phyloP scores from a whole-genome alignment of 1,140 invertebrate species.

The Notospermus geniculatus region DNA sequence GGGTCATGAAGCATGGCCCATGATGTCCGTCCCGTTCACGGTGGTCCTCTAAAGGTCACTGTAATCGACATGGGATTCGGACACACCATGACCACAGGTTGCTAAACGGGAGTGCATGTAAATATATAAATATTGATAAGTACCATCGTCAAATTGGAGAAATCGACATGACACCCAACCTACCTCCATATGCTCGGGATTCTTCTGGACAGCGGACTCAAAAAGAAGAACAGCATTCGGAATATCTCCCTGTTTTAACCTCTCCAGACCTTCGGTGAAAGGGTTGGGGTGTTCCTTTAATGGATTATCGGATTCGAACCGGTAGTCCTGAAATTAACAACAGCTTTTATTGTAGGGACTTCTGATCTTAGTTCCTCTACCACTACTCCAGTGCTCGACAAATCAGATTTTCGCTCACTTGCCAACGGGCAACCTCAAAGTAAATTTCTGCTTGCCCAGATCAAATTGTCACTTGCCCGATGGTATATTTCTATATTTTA shows the following conservation, averaged over 20 bases:
- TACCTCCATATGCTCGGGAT: slow-evolving; percentile 75
- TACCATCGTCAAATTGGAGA: not conserved
- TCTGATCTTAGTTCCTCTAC: slow-evolving; percentile 1
- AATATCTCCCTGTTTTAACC: slow-evolving; percentile 81
- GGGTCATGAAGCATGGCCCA: too few species aligned
- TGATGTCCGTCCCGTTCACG: not conserved
- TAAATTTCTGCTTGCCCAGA: too few species aligned
- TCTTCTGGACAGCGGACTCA: slow-evolving; percentile 89
- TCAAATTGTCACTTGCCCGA: too few species aligned
- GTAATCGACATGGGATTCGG: too few species aligned
- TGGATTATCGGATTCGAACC: slow-evolving; percentile 83
- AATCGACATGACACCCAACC: slow-evolving; percentile 59
- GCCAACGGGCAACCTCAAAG: too few species aligned
- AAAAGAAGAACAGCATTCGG: slow-evolving; percentile 94
- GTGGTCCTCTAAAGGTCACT: not conserved
- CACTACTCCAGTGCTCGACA: too few species aligned
- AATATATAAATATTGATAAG: too few species aligned
- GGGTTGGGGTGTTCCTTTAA: slow-evolving; percentile 75
- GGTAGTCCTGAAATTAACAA: slow-evolving; percentile 67
- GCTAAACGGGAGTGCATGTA: too few species aligned
- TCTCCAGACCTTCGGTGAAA: slow-evolving; percentile 80
- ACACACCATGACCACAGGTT: too few species aligned
- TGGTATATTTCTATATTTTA: too few species aligned
- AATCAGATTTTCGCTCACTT: too few species aligned
- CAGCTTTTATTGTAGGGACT: too few species aligned